Percentiles rank a stretch among this genome's conserved stretches.
phyloP scores from a whole-genome alignment of 2,888 invertebrate genomes.

The Orthonevra nobilis region DNA sequence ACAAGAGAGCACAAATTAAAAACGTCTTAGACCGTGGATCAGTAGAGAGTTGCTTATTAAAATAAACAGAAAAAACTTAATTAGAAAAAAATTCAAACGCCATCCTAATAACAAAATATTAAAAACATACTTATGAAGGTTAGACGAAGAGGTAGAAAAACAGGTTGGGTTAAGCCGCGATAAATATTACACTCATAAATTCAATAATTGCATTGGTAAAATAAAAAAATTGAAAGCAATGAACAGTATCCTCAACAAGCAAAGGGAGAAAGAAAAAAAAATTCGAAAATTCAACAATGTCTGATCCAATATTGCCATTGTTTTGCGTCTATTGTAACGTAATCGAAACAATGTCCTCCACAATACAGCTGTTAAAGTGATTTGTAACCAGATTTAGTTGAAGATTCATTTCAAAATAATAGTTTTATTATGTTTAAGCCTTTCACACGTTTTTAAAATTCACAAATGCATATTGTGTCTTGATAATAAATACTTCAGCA shows the following conservation, averaged over 20 bases:
- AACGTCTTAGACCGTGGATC: background rate
- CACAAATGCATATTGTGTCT: background rate
- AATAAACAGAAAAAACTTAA: too few species aligned
- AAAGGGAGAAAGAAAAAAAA: too few species aligned
- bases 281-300: too few species aligned
- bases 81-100: too few species aligned
- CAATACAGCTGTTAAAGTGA: too few species aligned
- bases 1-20: background rate
- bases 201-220: background rate
- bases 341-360: too few species aligned
- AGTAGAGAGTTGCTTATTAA: too few species aligned
- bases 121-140: background rate
- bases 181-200: too few species aligned
- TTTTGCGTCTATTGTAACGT: background rate
- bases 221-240: slow-evolving; percentile 4
- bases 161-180: background rate
- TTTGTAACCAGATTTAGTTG: slow-evolving; percentile 2
- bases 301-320: too few species aligned
- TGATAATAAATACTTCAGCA: slow-evolving; percentile 5
- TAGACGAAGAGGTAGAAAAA: background rate
- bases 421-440: slow-evolving; percentile 2
- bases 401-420: slow-evolving; percentile 1
- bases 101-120: too few species aligned
- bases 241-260: slow-evolving; percentile 1
- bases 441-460: background rate